These are phyloP conservation scores for Brachionus plicatilis DNA, from an alignment of 1,140 invertebrate genomes.

Conservation along the genomic window DNA sequence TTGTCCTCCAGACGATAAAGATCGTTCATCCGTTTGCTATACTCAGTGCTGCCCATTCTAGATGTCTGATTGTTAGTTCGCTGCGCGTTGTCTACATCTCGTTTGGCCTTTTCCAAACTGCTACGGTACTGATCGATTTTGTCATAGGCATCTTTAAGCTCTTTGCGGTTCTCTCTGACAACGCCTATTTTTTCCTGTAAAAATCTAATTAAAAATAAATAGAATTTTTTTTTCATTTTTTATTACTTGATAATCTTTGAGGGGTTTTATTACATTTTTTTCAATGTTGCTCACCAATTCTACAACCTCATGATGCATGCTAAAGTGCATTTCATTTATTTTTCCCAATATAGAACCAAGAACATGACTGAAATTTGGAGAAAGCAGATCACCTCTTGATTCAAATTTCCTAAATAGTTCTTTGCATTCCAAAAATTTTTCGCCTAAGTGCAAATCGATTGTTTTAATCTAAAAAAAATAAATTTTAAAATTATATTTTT, in stretches of 20 bases:
- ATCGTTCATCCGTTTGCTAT: neutral
- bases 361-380: neutral
- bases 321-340: neutral
- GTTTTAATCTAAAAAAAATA: neutral
- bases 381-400: neutral
- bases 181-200: neutral
- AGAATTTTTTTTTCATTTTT: neutral
- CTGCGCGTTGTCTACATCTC: conserved; percentile 1
- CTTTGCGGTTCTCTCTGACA: conserved; percentile 13
- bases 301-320: neutral
- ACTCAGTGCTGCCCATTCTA: conserved; percentile 1
- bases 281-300: conserved; percentile 6
- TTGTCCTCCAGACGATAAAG: conserved; percentile 20
- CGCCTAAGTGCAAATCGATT: conserved; percentile 4
- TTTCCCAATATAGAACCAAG: neutral
- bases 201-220: neutral
- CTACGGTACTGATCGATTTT: conserved; percentile 7
- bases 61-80: neutral
- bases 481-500: neutral
- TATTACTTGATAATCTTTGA: conserved; percentile 12
- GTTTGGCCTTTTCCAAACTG: conserved; percentile 31
- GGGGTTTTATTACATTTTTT: neutral
- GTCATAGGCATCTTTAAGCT: conserved; percentile 30
- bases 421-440: conserved; percentile 28
- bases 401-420: conserved; percentile 22